Percentiles rank a stretch among this genome's conserved stretches.
Conservation (phyloP, 2,888 invertebrate genomes). For the Eristalis intricaria region DNA sequence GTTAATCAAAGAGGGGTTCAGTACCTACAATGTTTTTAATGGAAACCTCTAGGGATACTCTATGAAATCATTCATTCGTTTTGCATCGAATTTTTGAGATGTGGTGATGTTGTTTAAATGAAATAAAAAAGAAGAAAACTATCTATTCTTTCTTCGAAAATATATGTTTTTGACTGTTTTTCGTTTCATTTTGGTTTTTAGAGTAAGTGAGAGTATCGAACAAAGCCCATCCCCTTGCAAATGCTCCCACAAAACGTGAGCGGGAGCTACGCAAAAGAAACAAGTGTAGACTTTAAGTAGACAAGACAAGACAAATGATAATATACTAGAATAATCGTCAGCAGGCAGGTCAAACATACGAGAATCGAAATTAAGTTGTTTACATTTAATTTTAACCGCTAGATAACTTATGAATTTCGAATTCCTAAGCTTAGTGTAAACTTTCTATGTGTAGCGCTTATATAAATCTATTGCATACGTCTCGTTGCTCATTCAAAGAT, state of each 20-base stretch:
- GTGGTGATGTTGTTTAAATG: conserved; percentile 68
- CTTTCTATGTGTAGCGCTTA: conserved; percentile 70
- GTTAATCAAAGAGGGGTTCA: conserved; percentile 32
- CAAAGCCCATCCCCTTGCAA: not conserved
- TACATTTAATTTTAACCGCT: conserved; percentile 53
- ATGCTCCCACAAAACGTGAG: not conserved
- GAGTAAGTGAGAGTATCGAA: conserved; percentile 46
- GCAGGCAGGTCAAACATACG: conserved; percentile 43
- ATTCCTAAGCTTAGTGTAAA: conserved; percentile 67
- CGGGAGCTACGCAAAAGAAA: not conserved
- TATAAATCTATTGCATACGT: not conserved
- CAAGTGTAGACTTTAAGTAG: conserved; percentile 17
- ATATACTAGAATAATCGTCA: conserved; percentile 8
- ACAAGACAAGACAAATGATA: not conserved
- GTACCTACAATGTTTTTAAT: not conserved
- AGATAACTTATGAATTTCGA: conserved; percentile 41
- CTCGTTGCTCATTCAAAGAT: conserved; percentile 10
- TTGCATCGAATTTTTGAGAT: conserved; percentile 68
- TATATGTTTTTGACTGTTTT: not conserved
- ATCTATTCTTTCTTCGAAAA: no score
- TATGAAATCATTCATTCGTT: conserved; percentile 46
- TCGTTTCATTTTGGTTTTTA: conserved; percentile 16
- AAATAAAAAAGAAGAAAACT: not conserved
- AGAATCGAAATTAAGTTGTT: conserved; percentile 52
- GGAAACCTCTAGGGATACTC: not conserved